A percentile compares a stretch with the other conserved stretches of the same genome.
These are phyloP conservation scores for Cryptoblepharus egeriae DNA, from an alignment of 2,797 vertebrate genomes.

Conservation along the genomic window DNA sequence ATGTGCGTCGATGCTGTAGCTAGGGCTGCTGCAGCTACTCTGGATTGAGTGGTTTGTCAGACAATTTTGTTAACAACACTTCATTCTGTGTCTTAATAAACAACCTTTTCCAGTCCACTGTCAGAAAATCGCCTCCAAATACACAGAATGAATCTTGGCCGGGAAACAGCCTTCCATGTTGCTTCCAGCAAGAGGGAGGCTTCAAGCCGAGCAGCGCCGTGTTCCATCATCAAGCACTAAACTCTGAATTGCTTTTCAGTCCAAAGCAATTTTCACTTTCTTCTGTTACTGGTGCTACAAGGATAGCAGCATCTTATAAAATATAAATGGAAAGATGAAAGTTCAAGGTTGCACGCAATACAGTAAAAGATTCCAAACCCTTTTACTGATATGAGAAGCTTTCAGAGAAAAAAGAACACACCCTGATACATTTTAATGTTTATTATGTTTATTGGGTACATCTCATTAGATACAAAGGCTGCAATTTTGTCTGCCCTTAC, in stretches of 20 bases:
- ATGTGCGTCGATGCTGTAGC: too few relatives aligned
- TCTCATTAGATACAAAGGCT: not conserved
- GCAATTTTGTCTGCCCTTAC: too few relatives aligned
- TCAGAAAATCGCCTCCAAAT: fast-evolving
- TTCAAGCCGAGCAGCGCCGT: not conserved
- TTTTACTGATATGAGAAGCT: not conserved
- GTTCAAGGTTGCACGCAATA: not conserved
- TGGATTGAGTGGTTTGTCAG: too few relatives aligned
- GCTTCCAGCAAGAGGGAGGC: fast-evolving
- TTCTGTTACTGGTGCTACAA: not conserved
- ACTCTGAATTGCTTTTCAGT: not conserved
- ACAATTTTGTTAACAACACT: not conserved
- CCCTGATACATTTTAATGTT: not conserved
- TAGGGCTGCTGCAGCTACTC: too few relatives aligned
- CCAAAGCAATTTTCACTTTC: not conserved
- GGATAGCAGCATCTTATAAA: not conserved
- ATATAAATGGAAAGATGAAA: not conserved
- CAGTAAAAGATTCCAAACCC: not conserved
- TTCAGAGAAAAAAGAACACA: not conserved
- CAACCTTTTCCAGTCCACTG: not conserved
- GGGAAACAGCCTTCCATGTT: not conserved
- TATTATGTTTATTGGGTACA: not conserved
- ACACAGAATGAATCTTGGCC: constrained; percentile 10
- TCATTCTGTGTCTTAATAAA: not conserved
- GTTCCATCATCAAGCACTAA: not conserved